Base-by-base conservation (phyloP, 2,797 vertebrate species). In the Pseudomugil tenellus region DNA sequence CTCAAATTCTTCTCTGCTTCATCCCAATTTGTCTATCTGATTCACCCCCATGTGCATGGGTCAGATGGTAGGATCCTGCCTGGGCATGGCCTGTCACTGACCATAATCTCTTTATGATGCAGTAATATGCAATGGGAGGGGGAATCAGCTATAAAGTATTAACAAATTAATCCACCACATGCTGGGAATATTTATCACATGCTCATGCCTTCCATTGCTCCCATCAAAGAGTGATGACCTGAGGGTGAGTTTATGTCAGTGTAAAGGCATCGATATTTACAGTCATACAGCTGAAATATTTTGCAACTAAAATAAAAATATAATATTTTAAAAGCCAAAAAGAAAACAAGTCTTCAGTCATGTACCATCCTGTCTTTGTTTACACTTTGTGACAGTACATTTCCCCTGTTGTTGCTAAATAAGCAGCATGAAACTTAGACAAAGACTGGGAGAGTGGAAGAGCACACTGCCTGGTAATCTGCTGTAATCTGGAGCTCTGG, bases 61-160 rank as follows among this genome's bases (percentile, higher is more conserved):
- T 80, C 75, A 80, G 67, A 87, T 93, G 92, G 92, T 92, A 89
- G 81, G 60, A 73, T 88, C 89, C 88, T 67, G 76, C 74, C 75
- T 79, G 73, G 70, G 76, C 85, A 75, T 84, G 76, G 81, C 84
- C 85, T 83, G 82, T 79, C 84, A 78, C 84, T 76, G 80, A 76
- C 84, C 28, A 56, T 92, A 93, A 94, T 93, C 92, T 89, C 83
- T 90, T 89, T 82, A 84, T 86, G 84, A 86, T 83, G 69, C 82
- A 72, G 81, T 84, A 84, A 84, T 83, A 83, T 84, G 82, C 67
- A 57, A 56, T 59, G 58, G 69, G 73, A 6, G 72, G 73, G 68
- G 66, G 29, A 8, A 60, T 71, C 73, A 72, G 63, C 62, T 64
- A 56, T 84, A 72, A 80, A 77, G 80, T 86, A 91, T 90, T 89